Base-by-base conservation (phyloP, 2,797 vertebrate species). In the Picus viridis region DNA sequence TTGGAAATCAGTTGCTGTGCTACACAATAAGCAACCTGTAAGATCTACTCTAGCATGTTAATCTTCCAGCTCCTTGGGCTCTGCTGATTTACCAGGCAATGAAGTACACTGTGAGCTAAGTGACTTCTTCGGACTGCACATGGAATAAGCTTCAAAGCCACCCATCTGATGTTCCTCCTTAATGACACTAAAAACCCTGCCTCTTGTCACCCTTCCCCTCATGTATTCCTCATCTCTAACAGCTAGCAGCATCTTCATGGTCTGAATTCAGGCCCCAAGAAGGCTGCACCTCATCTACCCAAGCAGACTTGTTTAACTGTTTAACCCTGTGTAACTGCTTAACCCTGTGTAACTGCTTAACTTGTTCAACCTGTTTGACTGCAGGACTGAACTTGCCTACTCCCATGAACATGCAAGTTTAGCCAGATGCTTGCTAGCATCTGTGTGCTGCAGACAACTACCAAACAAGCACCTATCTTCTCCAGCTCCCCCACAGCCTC, bases 381-480 rank as follows among this genome's bases (percentile, higher is more conserved):
- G 84, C 0, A 7, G 93, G 61, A 61, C 89, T 92, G 68, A 89
- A 92, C 91, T 79, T 79, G 89, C 77, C 89, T 65, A 92, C 43
- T 78, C 67, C 67, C 87, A 67, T 23, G 53, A 88, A 69, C 62
- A 30, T 1, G 27, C 36, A 30, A 63, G 7, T 72, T 83, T 49
- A 94, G 53, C 67, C 84, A 92, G 63, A 89, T 47, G 53, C 56
- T 82, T 16, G 22, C 47, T 41, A 84, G 61, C 85, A 81, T 70
- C 79, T 78, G 32, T 63, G 47, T 17, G 76, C 57, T 63, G 53
- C 80, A 84, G 39, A 64, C 13, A 83, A 83, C n/a, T 82, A 80
- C 68, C 77, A 81, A 53, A n/a, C 53, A 75, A 91, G 63, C 63
- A 79, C 57, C 71, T 71, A 24, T 19, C 61, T 57, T 73, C 61